Evolutionary conservation across 2,113 vertebrate genomes (phyloP).

Genomic region (Sardina pilchardus): DNA sequence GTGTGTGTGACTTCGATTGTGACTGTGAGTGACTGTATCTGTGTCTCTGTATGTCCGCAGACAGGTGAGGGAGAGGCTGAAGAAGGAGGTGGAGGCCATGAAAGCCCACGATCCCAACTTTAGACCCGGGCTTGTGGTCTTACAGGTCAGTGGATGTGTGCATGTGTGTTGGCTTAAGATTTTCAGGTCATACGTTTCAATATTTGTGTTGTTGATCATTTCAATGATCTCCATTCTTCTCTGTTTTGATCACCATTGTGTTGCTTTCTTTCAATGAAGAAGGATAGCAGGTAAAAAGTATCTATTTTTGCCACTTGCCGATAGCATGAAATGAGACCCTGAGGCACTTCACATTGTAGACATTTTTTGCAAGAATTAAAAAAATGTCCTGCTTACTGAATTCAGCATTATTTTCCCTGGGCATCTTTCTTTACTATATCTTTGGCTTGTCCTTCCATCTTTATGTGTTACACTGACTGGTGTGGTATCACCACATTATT

Average conservation of each 20-base stretch:
- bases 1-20: background rate
- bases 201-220: background rate
- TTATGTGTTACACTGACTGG: background rate
- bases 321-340: background rate
- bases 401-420: background rate
- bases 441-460: background rate
- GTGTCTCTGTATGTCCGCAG: constrained; percentile 62
- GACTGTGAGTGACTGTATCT: background rate
- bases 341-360: background rate
- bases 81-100: constrained; percentile 84
- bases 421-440: background rate
- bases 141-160: constrained; percentile 79
- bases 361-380: background rate
- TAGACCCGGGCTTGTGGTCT: constrained; percentile 87
- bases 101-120: constrained; percentile 81
- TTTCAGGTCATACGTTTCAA: background rate
- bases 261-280: background rate
- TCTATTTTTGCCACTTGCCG: background rate
- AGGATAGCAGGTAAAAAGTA: background rate
- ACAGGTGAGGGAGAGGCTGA: constrained; percentile 84
- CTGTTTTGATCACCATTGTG: background rate
- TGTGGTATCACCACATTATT: background rate
- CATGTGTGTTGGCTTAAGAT: background rate
- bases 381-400: background rate
- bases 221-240: background rate